A percentile compares a stretch with the other conserved stretches of the same genome.
phyloP scores from a whole-genome alignment of 2,797 vertebrate species.

The Synaphobranchus kaupii region DNA sequence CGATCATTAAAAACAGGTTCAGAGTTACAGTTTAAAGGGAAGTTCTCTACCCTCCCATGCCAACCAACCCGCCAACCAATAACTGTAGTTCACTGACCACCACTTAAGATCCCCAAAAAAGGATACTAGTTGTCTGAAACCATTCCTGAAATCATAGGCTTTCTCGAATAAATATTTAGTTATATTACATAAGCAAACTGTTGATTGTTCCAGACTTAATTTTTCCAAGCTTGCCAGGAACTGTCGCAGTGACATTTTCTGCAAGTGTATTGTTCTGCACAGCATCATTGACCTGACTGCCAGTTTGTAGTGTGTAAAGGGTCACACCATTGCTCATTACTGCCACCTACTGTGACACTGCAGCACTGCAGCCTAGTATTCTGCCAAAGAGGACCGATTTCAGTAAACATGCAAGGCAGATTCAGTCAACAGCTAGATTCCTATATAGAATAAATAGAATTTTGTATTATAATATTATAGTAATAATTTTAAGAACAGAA shows the following conservation, averaged over 20 bases:
- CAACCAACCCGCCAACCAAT: not conserved
- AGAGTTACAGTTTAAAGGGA: not conserved
- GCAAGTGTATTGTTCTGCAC: not conserved
- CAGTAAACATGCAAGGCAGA: constrained; percentile 73
- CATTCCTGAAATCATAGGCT: not conserved
- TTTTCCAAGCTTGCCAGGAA: not conserved
- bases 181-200: not conserved
- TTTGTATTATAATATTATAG: constrained; percentile 55
- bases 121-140: not conserved
- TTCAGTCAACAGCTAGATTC: constrained; percentile 70
- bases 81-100: not conserved
- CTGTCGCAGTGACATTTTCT: not conserved
- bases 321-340: constrained; percentile 62
- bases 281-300: not conserved
- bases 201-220: not conserved
- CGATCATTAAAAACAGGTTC: not conserved
- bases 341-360: constrained; percentile 76
- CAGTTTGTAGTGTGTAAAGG: constrained; percentile 44
- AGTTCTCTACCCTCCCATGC: not conserved
- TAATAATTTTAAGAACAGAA: constrained; percentile 55
- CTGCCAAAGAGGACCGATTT: constrained; percentile 56
- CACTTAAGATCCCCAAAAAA: not conserved
- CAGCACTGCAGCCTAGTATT: constrained; percentile 65
- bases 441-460: constrained; percentile 60
- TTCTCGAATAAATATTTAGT: not conserved